These are phyloP conservation scores for Muscicapa adusta DNA, from an alignment of 2,113 vertebrate genomes.

Conservation along the genomic window DNA sequence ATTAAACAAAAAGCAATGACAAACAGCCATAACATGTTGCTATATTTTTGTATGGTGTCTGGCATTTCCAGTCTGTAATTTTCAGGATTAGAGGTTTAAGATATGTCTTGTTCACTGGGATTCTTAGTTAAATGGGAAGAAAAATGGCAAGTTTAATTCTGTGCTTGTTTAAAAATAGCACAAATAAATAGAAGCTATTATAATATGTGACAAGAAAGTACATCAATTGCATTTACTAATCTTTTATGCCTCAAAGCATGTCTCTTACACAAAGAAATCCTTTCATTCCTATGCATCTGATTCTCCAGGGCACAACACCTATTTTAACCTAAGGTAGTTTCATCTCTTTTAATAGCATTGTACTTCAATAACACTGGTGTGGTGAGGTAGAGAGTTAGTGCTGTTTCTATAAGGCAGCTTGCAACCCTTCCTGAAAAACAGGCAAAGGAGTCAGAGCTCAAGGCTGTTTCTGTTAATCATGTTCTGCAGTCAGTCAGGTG, in stretches of 20 bases:
- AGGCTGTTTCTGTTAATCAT: fast-evolving
- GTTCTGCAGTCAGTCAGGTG: not conserved
- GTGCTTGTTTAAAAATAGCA: constrained; percentile 33
- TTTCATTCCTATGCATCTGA: not conserved
- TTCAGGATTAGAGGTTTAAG: not conserved
- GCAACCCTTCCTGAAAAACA: not conserved
- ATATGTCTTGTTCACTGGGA: not conserved
- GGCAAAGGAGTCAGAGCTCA: not conserved
- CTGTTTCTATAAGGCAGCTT: not conserved
- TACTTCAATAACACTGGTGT: not conserved
- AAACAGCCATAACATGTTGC: not conserved
- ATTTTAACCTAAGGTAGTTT: not conserved
- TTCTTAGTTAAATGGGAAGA: not conserved
- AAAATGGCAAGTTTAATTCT: not conserved
- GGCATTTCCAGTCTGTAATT: not conserved
- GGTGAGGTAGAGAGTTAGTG: not conserved
- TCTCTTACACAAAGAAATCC: not conserved
- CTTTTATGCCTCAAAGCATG: not conserved
- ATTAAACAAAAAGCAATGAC: not conserved
- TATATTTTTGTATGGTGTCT: constrained; percentile 1
- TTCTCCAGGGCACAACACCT: not conserved
- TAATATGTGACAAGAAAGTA: not conserved
- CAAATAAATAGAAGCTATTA: constrained; percentile 22
- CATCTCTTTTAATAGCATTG: not conserved
- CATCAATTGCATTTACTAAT: constrained; percentile 1